phyloP scores from a whole-genome alignment of 2,888 invertebrate genomes.

The Drosophila kokeensis region DNA sequence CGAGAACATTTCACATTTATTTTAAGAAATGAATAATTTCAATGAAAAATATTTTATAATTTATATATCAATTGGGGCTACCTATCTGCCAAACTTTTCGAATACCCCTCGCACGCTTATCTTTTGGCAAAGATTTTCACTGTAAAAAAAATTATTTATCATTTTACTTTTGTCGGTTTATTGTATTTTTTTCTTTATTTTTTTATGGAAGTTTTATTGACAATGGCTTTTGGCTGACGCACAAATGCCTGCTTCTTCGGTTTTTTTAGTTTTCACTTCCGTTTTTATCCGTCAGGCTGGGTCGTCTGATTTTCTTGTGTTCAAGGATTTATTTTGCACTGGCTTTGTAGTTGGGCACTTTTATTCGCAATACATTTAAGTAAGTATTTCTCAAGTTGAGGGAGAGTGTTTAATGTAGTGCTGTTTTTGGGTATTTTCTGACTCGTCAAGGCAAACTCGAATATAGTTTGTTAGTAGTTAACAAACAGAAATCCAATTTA shows the following conservation, averaged over 20 bases:
- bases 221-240: conserved; percentile 54
- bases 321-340: conserved; percentile 61
- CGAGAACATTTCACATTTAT: background rate
- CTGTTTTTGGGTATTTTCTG: background rate
- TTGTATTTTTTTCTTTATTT: conserved; percentile 37
- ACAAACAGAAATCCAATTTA: background rate
- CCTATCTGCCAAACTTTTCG: conserved; percentile 8
- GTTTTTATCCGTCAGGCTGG: conserved; percentile 26
- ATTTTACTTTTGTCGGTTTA: conserved; percentile 65
- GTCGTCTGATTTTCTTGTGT: conserved; percentile 43
- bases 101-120: conserved; percentile 34
- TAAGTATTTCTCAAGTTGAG: conserved; percentile 10
- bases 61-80: background rate
- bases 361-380: conserved; percentile 9
- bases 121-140: conserved; percentile 41
- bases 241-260: conserved; percentile 57
- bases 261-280: conserved; percentile 1
- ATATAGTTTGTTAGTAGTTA: background rate
- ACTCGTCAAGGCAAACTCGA: background rate
- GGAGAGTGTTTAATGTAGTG: background rate
- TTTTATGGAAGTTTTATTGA: conserved; percentile 65
- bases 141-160: conserved; percentile 57
- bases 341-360: conserved; percentile 26
- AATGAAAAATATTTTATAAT: background rate
- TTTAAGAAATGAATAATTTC: background rate